Evolutionary conservation across 1,140 invertebrate genomes (phyloP).

Genomic region (Pseudachorutes palmiensis): DNA sequence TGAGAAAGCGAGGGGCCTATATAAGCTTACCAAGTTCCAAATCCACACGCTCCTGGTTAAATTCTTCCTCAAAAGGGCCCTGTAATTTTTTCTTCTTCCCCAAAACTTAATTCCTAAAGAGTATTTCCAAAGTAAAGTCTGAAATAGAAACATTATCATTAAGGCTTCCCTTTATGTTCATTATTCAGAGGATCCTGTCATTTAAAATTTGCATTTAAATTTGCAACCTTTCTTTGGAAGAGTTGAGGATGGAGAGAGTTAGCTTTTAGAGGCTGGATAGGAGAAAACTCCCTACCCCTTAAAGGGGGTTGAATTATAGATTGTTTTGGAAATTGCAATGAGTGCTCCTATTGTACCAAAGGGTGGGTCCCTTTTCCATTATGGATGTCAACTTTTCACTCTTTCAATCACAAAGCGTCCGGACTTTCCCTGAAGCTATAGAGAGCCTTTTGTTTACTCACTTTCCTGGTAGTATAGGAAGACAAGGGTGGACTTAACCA

Average conservation of each 20-base stretch:
- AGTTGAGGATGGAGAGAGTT: not conserved
- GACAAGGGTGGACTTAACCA: no score
- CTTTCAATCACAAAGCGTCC: constrained; percentile 1
- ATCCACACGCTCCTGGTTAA: constrained; percentile 8
- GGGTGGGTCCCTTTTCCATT: not conserved
- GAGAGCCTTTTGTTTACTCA: not conserved
- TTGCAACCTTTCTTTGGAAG: not conserved
- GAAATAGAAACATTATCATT: not conserved
- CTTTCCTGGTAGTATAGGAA: no score
- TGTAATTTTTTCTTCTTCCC: no score
- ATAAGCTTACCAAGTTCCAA: not conserved
- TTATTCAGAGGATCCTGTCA: not conserved
- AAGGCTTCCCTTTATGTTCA: not conserved
- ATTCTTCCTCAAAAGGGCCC: not conserved
- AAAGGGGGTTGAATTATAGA: not conserved
- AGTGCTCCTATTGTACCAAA: not conserved
- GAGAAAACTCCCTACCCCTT: not conserved
- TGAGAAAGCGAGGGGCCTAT: not conserved
- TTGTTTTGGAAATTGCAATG: not conserved
- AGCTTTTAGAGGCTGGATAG: not conserved
- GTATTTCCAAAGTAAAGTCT: no score
- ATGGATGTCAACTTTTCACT: not conserved
- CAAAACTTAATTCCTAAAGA: not conserved
- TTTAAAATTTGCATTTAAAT: constrained; percentile 4
- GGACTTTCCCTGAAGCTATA: not conserved